These are phyloP conservation scores for Lagopus leucura DNA, from an alignment of 2,113 vertebrate species.

Conservation along the genomic window DNA sequence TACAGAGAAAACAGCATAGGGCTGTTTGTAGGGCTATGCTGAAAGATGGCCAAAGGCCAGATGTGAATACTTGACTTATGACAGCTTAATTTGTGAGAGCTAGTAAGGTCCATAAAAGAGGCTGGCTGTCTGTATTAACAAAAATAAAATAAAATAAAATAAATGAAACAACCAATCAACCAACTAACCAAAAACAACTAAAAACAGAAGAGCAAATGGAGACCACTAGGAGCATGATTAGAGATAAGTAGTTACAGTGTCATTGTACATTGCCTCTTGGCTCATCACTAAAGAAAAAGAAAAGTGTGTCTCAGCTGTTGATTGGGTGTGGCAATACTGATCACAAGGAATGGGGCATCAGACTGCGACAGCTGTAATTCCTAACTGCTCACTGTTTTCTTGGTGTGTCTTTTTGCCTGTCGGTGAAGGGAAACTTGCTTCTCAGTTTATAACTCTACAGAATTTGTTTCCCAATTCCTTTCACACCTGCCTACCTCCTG, in stretches of 20 bases:
- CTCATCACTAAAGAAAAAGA: background rate
- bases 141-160: background rate
- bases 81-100: background rate
- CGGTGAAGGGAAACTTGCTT: background rate
- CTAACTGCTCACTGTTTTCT: background rate
- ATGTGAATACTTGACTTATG: background rate
- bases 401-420: background rate
- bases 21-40: background rate
- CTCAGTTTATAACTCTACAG: background rate
- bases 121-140: background rate
- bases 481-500: background rate
- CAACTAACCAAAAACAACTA: background rate
- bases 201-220: too few species aligned
- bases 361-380: background rate
- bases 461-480: background rate
- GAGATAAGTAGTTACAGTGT: background rate
- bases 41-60: background rate
- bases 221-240: rapidly evolving
- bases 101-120: background rate
- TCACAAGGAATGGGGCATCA: background rate
- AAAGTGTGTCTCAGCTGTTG: background rate
- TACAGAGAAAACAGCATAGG: background rate
- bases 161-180: background rate
- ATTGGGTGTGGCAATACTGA: background rate
- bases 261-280: background rate